Conservation (phyloP, 2,113 vertebrate genomes). For the Microtus oregoni region DNA sequence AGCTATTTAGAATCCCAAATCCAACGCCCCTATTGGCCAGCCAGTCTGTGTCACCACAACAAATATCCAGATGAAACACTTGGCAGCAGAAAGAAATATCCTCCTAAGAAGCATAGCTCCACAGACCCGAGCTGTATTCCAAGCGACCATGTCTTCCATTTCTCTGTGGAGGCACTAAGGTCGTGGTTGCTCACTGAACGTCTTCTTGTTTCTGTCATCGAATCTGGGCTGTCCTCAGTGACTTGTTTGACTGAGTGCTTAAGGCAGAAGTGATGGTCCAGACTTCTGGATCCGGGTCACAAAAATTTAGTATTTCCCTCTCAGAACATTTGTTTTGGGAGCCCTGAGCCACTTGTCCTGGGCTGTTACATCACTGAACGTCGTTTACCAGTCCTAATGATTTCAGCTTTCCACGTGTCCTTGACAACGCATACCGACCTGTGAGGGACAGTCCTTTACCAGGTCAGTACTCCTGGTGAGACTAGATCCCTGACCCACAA, state of each 20-base stretch:
- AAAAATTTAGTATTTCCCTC: neutral
- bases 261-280: neutral
- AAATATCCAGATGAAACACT: too few relatives aligned
- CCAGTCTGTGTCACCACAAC: too few relatives aligned
- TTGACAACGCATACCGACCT: neutral
- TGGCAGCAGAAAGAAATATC: too few relatives aligned
- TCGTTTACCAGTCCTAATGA: neutral
- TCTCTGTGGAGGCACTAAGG: neutral
- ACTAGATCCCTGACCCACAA: neutral
- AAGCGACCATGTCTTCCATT: too few relatives aligned
- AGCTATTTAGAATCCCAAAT: too few relatives aligned
- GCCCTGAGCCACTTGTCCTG: neutral
- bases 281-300: neutral
- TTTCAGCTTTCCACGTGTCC: neutral
- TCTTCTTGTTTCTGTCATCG: neutral
- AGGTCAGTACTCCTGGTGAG: neutral
- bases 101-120: too few relatives aligned
- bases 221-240: neutral
- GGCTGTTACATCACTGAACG: neutral
- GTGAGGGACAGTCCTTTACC: neutral
- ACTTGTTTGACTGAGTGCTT: neutral
- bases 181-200: neutral
- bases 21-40: too few relatives aligned
- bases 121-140: too few relatives aligned
- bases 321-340: neutral